A percentile compares a stretch with the other conserved stretches of the same genome.
Evolutionary conservation across 1,140 invertebrate genomes (phyloP).

Genomic region (Cephus cinctus): DNA sequence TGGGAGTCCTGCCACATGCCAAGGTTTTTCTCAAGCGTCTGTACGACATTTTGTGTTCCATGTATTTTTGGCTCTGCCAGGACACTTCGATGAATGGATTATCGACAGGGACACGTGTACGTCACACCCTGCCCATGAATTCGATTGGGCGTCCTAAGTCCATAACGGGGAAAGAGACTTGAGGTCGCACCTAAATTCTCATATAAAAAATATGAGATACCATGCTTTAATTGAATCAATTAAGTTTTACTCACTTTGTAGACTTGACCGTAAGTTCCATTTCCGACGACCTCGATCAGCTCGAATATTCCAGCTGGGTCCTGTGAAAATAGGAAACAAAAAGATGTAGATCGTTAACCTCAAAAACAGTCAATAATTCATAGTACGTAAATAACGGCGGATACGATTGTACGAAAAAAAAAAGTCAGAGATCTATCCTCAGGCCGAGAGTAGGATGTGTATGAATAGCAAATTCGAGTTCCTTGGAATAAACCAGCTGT

Average conservation of each 20-base stretch:
- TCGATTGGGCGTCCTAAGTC: too few species aligned
- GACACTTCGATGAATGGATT: neutral
- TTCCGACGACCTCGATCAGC: constrained; percentile 99
- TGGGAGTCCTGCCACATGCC: constrained; percentile 27
- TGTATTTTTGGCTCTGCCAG: neutral
- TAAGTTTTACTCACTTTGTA: constrained; percentile 82
- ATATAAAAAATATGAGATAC: constrained; percentile 5
- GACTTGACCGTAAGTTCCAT: constrained; percentile 99
- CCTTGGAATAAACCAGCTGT: too few species aligned
- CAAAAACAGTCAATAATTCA: too few species aligned
- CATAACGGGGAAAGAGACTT: too few species aligned
- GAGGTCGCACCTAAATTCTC: neutral
- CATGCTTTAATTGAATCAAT: too few species aligned
- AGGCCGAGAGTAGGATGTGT: too few species aligned
- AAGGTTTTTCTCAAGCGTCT: constrained; percentile 17
- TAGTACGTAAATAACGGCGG: too few species aligned
- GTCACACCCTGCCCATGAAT: neutral
- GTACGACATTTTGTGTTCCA: constrained; percentile 12
- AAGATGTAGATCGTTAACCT: too few species aligned
- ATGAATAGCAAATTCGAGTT: too few species aligned
- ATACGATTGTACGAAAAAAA: too few species aligned
- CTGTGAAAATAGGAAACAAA: constrained; percentile 63
- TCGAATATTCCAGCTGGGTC: constrained; percentile 99
- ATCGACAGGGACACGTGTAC: neutral
- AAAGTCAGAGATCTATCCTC: too few species aligned